Evolutionary conservation across 2,797 vertebrate genomes (phyloP), one percentile per base, ranked within the genome.

Genomic region (Sebastes alutus): DNA sequence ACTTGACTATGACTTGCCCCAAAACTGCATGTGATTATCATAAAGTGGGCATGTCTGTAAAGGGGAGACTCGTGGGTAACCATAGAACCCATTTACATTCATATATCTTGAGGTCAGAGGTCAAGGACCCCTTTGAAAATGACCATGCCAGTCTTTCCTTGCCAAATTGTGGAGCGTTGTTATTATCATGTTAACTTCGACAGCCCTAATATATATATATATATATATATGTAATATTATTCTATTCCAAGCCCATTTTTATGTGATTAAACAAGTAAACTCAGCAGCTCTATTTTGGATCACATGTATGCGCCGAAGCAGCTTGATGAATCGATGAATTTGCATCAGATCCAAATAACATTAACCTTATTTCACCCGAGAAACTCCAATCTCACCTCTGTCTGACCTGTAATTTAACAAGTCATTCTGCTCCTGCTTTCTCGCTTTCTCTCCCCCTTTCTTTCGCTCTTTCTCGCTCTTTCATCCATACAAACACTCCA

Each of bases 301-400:
- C 61, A 9, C 49, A 55, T 30, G 4, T 33, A 33, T 59, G n/a
- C 56, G 16, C 52, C 1, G 12, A 55, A 72, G 35, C 56, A 2
- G 30, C 60, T 80, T 74, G 73, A 90, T 71, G 81, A 83, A 85
- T 81, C 25, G 10, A 66, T 72, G 25, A 58, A 79, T 83, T 68
- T 86, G 74, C 73, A 77, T 79, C 56, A 60, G 59, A 73, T 80
- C 59, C 68, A 75, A 68, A 82, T 84, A 70, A 76, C 74, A 84
- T 87, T 90, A 89, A 87, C 89, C 90, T 84, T 75, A 87, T 82
- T 79, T 82, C 76, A 83, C 77, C 88, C 77, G 75, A 68, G 63
- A 52, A 86, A 77, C 88, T 87, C 68, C 60, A 72, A 23, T 77
- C 82, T 89, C 82, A 86, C 90, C 84, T 88, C 75, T 55, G 81